Percentiles rank a stretch among this genome's conserved stretches.
Conservation (phyloP, 2,113 vertebrate species). For the Sinosuthora webbiana region DNA sequence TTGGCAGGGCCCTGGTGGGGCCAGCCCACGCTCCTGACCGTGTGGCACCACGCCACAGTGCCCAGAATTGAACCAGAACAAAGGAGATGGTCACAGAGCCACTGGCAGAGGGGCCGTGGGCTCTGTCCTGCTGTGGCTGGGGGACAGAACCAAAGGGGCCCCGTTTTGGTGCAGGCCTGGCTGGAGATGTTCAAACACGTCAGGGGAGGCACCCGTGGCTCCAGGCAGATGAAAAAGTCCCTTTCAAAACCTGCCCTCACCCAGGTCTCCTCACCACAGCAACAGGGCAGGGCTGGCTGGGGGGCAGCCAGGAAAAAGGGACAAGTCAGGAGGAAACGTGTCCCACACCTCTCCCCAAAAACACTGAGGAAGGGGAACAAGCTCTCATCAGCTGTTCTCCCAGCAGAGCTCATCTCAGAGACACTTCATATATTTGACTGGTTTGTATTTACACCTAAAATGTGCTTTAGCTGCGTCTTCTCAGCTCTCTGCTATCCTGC, state of each 20-base stretch:
- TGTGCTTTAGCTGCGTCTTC: background rate
- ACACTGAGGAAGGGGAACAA: rapidly evolving
- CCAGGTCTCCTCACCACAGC: background rate
- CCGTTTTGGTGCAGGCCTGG: background rate
- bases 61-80: background rate
- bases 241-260: background rate
- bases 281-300: background rate
- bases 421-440: background rate
- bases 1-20: background rate
- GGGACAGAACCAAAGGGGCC: background rate
- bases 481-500: background rate
- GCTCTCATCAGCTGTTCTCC: background rate
- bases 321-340: background rate
- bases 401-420: background rate
- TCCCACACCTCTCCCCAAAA: background rate
- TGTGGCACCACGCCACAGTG: background rate
- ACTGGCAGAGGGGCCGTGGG: background rate
- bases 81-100: background rate
- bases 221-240: background rate
- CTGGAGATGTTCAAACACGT: background rate
- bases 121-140: background rate
- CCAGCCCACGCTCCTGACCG: background rate
- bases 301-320: background rate
- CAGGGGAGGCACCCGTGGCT: background rate
- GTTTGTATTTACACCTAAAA: background rate